These are phyloP conservation scores for Dermatemys mawii DNA, from an alignment of 2,113 vertebrate genomes.

Conservation along the genomic window DNA sequence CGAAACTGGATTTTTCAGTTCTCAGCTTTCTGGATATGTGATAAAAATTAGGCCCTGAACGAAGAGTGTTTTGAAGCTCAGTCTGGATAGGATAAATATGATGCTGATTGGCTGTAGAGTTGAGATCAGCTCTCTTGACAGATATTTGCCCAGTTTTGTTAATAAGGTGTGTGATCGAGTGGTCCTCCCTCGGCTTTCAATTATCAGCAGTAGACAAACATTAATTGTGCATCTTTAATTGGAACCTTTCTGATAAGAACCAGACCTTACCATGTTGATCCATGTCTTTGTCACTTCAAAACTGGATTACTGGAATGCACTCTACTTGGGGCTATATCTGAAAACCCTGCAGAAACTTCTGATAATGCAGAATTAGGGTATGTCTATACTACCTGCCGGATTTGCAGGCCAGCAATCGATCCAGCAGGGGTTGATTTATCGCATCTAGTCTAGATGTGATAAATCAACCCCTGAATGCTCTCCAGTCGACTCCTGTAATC, in stretches of 20 bases:
- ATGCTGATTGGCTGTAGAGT: not conserved
- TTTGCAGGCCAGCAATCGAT: no score
- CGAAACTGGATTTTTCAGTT: not conserved
- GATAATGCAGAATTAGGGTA: not conserved
- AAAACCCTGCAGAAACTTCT: constrained; percentile 3
- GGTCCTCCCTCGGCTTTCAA: not conserved
- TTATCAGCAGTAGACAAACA: not conserved
- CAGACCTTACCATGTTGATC: not conserved
- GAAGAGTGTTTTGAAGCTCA: not conserved
- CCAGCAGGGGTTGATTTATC: no score
- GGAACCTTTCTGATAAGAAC: not conserved
- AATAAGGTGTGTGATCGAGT: not conserved
- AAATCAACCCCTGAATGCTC: no score
- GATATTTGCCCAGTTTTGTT: not conserved
- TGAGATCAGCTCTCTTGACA: not conserved
- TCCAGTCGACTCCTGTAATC: no score
- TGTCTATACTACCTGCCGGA: no score
- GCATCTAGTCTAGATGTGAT: no score
- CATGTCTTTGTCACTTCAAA: not conserved
- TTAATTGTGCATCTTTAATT: not conserved
- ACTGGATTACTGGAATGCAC: not conserved
- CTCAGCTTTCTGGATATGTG: not conserved
- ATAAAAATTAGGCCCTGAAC: not conserved
- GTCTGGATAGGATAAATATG: not conserved
- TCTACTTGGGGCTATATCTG: not conserved